phyloP scores from a whole-genome alignment of 2,888 invertebrate species.

The Anthoptus insignis region DNA sequence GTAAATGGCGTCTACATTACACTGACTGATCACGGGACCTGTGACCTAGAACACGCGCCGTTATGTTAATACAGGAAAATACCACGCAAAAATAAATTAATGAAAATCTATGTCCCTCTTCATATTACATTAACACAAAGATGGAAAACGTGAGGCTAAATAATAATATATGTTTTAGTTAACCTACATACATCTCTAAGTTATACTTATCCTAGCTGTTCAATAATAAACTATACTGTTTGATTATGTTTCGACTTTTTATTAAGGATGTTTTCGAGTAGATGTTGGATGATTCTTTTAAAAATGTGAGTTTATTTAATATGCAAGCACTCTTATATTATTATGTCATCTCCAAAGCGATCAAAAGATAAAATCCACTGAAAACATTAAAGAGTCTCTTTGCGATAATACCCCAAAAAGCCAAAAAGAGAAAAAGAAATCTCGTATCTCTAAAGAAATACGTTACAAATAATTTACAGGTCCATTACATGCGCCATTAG shows the following conservation, averaged over 20 bases:
- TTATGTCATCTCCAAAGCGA: too few species aligned
- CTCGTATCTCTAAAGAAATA: neutral
- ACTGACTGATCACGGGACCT: constrained; percentile 27
- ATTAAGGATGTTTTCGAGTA: too few species aligned
- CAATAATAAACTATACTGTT: too few species aligned
- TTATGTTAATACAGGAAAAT: constrained; percentile 19
- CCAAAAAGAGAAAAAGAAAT: neutral
- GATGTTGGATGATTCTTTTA: too few species aligned
- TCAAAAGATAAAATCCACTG: neutral
- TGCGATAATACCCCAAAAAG: neutral
- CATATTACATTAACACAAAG: neutral
- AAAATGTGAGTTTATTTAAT: too few species aligned
- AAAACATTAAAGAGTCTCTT: neutral
- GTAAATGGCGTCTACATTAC: constrained; percentile 15
- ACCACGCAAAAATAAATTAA: constrained; percentile 26
- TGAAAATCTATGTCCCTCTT: constrained; percentile 5
- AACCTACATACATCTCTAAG: too few species aligned
- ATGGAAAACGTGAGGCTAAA: neutral
- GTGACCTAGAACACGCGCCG: constrained; percentile 25
- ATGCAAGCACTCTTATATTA: too few species aligned
- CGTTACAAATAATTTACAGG: constrained; percentile 16
- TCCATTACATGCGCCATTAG: constrained; percentile 68
- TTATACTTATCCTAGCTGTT: too few species aligned
- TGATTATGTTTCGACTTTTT: too few species aligned
- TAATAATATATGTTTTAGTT: too few species aligned